Conservation (phyloP, 2,888 invertebrate genomes). For the Drosophila mercatorum region DNA sequence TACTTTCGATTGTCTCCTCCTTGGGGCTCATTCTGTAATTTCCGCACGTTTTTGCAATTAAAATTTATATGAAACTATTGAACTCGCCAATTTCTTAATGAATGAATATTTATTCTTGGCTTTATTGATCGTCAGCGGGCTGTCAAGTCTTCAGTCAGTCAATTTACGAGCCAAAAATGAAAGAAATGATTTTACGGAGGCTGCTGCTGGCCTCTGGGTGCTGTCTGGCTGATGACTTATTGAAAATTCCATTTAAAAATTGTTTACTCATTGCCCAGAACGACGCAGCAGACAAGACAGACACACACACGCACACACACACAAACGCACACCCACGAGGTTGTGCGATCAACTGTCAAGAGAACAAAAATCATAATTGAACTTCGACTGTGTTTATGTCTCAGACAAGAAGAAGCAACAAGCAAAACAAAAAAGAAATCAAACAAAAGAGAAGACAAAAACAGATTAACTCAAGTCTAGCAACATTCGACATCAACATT, state of each 20-base stretch:
- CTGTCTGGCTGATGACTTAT: conserved; percentile 74
- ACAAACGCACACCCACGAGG: conserved; percentile 41
- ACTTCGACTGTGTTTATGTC: conserved; percentile 73
- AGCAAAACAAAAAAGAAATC: conserved; percentile 49
- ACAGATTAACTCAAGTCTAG: conserved; percentile 3
- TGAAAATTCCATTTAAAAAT: conserved; percentile 78
- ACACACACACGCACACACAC: conserved; percentile 1
- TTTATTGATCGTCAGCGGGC: conserved; percentile 40
- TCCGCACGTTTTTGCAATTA: conserved; percentile 81
- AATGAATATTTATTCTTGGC: conserved; percentile 60
- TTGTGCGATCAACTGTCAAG: conserved; percentile 64
- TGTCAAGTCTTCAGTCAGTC: conserved; percentile 49
- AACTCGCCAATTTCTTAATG: conserved; percentile 65
- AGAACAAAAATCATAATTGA: conserved; percentile 66
- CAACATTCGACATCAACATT: conserved; percentile 20
- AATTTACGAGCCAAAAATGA: conserved; percentile 35
- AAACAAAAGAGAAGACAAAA: conserved; percentile 20
- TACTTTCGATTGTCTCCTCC: conserved; percentile 43
- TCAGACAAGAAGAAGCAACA: conserved; percentile 53
- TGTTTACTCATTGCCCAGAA: conserved; percentile 78
- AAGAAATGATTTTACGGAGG: conserved; percentile 29
- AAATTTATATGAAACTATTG: conserved; percentile 79
- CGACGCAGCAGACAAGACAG: conserved; percentile 53
- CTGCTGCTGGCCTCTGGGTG: conserved; percentile 6
- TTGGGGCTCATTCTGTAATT: conserved; percentile 27